Evolutionary conservation across 2,797 vertebrate genomes (phyloP).

Genomic region (Sus cebifrons): DNA sequence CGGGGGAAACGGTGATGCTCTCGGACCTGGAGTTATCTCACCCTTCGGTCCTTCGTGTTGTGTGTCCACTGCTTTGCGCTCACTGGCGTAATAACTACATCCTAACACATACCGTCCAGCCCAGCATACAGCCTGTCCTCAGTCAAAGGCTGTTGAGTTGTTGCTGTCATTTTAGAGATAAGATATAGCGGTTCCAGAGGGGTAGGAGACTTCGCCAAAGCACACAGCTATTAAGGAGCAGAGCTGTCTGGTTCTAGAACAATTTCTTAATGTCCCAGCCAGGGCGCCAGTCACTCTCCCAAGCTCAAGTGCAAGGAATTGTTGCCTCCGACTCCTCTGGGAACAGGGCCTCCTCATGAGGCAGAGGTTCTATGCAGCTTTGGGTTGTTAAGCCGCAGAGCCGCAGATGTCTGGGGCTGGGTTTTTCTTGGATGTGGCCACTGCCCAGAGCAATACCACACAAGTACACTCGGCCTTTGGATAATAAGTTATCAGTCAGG

Average conservation of each 20-base stretch:
- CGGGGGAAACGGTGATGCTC: neutral
- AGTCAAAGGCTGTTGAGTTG: constrained; percentile 14
- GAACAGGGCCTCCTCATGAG: neutral
- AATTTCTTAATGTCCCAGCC: neutral
- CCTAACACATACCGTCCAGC: neutral
- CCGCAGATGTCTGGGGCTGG: neutral
- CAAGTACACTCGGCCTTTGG: neutral
- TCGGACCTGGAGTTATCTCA: neutral
- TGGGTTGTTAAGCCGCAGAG: neutral
- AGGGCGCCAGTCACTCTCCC: neutral
- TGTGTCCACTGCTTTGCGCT: neutral
- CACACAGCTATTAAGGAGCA: neutral
- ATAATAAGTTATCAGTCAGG: neutral
- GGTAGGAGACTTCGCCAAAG: constrained; percentile 35
- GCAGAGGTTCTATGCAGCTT: neutral
- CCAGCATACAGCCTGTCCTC: neutral
- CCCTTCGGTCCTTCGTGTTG: rapidly evolving
- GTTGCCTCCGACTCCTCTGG: neutral
- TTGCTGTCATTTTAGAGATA: constrained; percentile 67
- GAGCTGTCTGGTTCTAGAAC: neutral
- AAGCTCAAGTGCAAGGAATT: neutral
- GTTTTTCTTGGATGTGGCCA: neutral
- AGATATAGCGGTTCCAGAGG: neutral
- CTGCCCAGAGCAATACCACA: neutral
- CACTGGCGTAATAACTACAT: neutral